These are phyloP conservation scores for Sandelia bainsii DNA, from an alignment of 2,797 vertebrate species.

Conservation along the genomic window DNA sequence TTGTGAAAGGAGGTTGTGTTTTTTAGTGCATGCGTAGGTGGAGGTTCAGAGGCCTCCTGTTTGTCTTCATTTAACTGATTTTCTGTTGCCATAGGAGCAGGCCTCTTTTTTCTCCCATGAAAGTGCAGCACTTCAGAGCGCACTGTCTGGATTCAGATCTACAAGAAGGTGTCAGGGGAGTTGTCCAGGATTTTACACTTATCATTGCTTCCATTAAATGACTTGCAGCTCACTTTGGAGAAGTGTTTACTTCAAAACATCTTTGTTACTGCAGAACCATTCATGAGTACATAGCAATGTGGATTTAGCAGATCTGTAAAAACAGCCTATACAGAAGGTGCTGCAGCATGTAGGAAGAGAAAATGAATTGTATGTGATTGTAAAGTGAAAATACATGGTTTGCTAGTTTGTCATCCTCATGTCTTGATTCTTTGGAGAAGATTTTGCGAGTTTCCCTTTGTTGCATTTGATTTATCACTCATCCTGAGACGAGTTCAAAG, in stretches of 20 bases:
- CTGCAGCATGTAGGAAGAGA: conserved; percentile 20
- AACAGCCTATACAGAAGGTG: conserved; percentile 7
- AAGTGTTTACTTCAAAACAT: conserved; percentile 62
- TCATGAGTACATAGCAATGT: conserved; percentile 45
- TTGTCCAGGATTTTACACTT: conserved; percentile 80
- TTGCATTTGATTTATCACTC: conserved; percentile 47
- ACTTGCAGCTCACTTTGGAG: conserved; percentile 71
- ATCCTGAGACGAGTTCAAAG: conserved; percentile 36
- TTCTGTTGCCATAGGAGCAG: conserved; percentile 85
- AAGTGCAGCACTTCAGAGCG: conserved; percentile 76
- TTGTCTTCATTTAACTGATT: conserved; percentile 84
- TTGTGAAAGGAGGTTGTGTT: conserved; percentile 81
- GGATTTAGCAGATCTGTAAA: conserved; percentile 50
- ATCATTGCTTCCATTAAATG: conserved; percentile 70
- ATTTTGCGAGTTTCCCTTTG: conserved; percentile 32
- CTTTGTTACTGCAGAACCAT: conserved; percentile 53
- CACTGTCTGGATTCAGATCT: conserved; percentile 72
- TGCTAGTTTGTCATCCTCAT: conserved; percentile 35
- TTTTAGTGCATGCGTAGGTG: conserved; percentile 80
- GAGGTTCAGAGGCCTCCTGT: conserved; percentile 83
- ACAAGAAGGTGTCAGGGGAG: conserved; percentile 76
- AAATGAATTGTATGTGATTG: conserved; percentile 2
- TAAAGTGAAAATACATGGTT: conserved; percentile 22
- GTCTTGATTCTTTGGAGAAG: conserved; percentile 38
- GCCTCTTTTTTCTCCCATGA: conserved; percentile 70